These are phyloP conservation scores for Orthosia gothica DNA, from an alignment of 2,888 invertebrate genomes.

Conservation along the genomic window DNA sequence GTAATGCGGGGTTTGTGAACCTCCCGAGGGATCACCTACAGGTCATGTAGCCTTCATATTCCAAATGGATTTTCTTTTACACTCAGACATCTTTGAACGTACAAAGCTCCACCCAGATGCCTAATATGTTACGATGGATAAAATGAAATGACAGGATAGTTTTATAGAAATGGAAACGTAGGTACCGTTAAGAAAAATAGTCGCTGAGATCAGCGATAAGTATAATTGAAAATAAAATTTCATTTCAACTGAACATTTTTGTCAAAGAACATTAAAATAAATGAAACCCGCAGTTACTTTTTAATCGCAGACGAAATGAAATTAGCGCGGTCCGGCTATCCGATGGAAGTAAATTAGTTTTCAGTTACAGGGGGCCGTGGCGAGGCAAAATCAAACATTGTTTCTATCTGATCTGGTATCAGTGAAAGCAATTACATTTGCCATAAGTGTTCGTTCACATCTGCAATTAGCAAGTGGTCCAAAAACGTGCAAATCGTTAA, in stretches of 20 bases:
- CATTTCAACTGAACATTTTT: slow-evolving; percentile 58
- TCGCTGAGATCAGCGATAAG: slow-evolving; percentile 48
- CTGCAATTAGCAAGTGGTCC: slow-evolving; percentile 90
- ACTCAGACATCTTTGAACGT: slow-evolving; percentile 52
- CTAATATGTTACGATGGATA: slow-evolving; percentile 43
- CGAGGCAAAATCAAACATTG: slow-evolving; percentile 80
- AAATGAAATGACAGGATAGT: slow-evolving; percentile 49
- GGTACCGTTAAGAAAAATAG: slow-evolving; percentile 32
- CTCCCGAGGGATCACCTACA: slow-evolving; percentile 59
- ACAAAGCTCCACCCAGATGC: slow-evolving; percentile 49
- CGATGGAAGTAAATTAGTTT: slow-evolving; percentile 73
- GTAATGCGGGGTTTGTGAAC: slow-evolving; percentile 61
- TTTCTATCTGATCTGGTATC: slow-evolving; percentile 82
- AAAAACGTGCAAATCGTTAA: slow-evolving; percentile 91
- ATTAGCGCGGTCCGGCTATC: slow-evolving; percentile 59
- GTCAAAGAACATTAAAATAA: slow-evolving; percentile 64
- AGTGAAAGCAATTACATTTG: slow-evolving; percentile 89
- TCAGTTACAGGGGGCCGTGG: slow-evolving; percentile 64
- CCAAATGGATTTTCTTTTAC: slow-evolving; percentile 66
- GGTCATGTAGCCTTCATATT: slow-evolving; percentile 62
- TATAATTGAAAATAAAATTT: slow-evolving; percentile 64
- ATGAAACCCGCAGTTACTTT: slow-evolving; percentile 66
- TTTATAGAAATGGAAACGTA: slow-evolving; percentile 26
- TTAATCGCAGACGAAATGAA: slow-evolving; percentile 67
- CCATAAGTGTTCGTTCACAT: slow-evolving; percentile 90